phyloP scores from a whole-genome alignment of 2,113 vertebrate species.

The Cheirogaleus medius region DNA sequence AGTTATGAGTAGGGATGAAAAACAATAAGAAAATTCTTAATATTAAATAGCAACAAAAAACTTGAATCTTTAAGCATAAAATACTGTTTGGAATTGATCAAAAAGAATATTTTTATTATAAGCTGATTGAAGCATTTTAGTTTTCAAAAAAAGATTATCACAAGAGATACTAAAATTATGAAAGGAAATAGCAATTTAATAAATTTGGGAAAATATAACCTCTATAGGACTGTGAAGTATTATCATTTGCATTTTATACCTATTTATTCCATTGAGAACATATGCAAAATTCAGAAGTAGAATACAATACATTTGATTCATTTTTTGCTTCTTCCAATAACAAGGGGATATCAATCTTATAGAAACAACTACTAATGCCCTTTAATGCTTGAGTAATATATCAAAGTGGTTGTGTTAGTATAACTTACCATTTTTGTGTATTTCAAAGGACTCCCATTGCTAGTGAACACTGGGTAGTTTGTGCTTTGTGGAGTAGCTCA shows the following conservation, averaged over 20 bases:
- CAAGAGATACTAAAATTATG: background rate
- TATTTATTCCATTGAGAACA: background rate
- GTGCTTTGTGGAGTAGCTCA: background rate
- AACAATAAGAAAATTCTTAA: background rate
- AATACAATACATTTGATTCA: background rate
- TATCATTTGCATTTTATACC: background rate
- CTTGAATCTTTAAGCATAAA: background rate
- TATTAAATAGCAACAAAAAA: background rate
- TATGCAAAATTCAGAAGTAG: background rate
- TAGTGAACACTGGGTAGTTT: background rate
- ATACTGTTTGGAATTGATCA: background rate
- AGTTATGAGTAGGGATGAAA: background rate
- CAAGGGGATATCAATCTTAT: background rate
- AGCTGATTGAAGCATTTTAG: background rate
- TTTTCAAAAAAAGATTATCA: too few relatives aligned
- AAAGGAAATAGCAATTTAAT: background rate
- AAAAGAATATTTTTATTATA: background rate
- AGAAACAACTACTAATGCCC: background rate
- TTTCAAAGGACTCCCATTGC: background rate
- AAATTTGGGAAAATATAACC: background rate
- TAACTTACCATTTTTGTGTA: background rate
- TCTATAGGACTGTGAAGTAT: background rate
- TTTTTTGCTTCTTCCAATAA: background rate
- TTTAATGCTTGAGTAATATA: background rate
- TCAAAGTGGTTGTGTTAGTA: background rate